Conservation (phyloP, 2,113 vertebrate genomes). For the Arizona elegans region DNA sequence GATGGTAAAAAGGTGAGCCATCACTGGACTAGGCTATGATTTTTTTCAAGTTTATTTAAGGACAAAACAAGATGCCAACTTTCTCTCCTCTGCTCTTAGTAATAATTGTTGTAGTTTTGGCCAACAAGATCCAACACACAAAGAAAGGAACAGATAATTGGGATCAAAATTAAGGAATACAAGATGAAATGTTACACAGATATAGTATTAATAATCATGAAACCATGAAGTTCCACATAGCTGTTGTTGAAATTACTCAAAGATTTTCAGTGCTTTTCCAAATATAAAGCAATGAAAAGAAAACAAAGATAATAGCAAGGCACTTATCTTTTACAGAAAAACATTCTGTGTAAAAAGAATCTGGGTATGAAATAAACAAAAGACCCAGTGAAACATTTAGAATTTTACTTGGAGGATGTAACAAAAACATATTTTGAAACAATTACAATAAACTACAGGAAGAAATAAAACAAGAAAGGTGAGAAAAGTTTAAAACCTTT, state of each 20-base stretch:
- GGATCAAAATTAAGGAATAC: background rate
- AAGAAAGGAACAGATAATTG: background rate
- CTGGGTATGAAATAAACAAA: background rate
- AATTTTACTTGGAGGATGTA: background rate
- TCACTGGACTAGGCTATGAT: background rate
- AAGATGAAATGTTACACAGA: background rate
- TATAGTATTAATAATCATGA: background rate
- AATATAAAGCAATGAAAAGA: background rate
- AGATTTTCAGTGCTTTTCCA: background rate
- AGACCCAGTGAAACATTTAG: background rate
- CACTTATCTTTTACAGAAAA: background rate
- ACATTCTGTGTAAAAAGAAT: background rate
- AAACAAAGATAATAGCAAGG: background rate
- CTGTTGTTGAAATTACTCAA: background rate
- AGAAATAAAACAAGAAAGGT: background rate
- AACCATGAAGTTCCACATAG: background rate
- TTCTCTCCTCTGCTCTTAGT: background rate
- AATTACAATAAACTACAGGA: background rate
- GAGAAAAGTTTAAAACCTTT: background rate
- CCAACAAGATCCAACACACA: background rate
- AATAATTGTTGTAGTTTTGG: background rate
- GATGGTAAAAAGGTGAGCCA: no score
- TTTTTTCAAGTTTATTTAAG: background rate
- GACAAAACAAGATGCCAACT: background rate
- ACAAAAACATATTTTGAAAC: background rate